Conservation (phyloP, 2,888 invertebrate species). For the Lasioglossum malachurum region DNA sequence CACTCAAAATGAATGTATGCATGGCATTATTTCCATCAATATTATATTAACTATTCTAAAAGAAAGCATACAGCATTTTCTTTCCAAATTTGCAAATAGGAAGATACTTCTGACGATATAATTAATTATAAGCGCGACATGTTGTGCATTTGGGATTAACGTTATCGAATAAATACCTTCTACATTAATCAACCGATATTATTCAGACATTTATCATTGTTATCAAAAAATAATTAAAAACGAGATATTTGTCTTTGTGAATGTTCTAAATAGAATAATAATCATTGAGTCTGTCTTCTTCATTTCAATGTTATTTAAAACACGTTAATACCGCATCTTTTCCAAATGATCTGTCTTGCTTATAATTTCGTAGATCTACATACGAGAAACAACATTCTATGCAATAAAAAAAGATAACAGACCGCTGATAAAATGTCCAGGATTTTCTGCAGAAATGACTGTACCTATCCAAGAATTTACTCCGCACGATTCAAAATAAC, state of each 20-base stretch:
- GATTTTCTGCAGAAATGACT: constrained; percentile 1
- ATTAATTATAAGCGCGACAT: background rate
- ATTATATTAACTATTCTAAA: background rate
- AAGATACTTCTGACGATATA: background rate
- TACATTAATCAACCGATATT: background rate
- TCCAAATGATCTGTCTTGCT: background rate
- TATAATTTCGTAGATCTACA: background rate
- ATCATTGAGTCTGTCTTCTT: background rate
- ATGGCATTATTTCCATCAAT: background rate
- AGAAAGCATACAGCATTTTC: background rate
- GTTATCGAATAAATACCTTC: background rate
- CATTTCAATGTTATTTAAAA: background rate
- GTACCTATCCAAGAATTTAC: constrained; percentile 5
- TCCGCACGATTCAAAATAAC: constrained; percentile 45
- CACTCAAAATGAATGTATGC: background rate
- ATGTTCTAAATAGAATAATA: background rate
- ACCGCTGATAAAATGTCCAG: background rate
- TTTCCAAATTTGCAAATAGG: background rate
- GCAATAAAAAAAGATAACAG: background rate
- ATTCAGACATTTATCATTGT: background rate
- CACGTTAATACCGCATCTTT: background rate
- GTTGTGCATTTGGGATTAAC: background rate
- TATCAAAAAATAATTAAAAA: constrained; percentile 1
- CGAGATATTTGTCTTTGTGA: background rate
- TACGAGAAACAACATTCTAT: background rate